Evolutionary conservation across 2,797 vertebrate genomes (phyloP).

Genomic region (Acridotheres tristis): DNA sequence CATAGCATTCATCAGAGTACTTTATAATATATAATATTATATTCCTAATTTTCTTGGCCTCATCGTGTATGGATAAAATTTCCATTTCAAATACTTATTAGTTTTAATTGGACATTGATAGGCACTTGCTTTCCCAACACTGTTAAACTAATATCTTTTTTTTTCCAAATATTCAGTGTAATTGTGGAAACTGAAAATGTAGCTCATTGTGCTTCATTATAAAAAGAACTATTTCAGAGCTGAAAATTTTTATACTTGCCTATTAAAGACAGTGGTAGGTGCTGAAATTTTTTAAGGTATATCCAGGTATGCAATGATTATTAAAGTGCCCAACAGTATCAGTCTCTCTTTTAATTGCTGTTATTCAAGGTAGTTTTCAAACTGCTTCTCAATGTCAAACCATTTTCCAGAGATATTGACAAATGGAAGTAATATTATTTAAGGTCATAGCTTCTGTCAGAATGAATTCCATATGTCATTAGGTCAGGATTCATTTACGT

Average conservation of each 20-base stretch:
- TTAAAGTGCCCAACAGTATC: constrained; percentile 58
- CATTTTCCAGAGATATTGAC: constrained; percentile 64
- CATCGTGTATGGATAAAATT: not conserved
- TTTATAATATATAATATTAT: not conserved
- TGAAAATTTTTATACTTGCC: constrained; percentile 52
- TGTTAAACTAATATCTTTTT: constrained; percentile 39
- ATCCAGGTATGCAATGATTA: constrained; percentile 54
- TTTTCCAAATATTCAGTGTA: not conserved
- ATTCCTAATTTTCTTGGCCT: not conserved
- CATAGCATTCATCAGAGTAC: not conserved
- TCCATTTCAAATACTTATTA: not conserved
- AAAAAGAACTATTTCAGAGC: constrained; percentile 63
- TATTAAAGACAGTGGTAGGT: constrained; percentile 51
- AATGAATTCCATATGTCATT: constrained; percentile 62
- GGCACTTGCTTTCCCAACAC: constrained; percentile 7
- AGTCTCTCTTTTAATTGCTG: constrained; percentile 53
- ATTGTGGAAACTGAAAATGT: constrained; percentile 65
- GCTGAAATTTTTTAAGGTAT: constrained; percentile 72
- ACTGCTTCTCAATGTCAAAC: constrained; percentile 55
- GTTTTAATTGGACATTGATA: not conserved
- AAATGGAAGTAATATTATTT: constrained; percentile 69
- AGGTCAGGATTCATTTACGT: constrained; percentile 56
- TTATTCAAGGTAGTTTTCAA: constrained; percentile 63
- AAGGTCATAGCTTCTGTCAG: constrained; percentile 61
- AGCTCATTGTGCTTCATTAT: constrained; percentile 47